A percentile compares a stretch with the other conserved stretches of the same genome.
phyloP scores from a whole-genome alignment of 2,797 vertebrate species.

The Falco columbarius region DNA sequence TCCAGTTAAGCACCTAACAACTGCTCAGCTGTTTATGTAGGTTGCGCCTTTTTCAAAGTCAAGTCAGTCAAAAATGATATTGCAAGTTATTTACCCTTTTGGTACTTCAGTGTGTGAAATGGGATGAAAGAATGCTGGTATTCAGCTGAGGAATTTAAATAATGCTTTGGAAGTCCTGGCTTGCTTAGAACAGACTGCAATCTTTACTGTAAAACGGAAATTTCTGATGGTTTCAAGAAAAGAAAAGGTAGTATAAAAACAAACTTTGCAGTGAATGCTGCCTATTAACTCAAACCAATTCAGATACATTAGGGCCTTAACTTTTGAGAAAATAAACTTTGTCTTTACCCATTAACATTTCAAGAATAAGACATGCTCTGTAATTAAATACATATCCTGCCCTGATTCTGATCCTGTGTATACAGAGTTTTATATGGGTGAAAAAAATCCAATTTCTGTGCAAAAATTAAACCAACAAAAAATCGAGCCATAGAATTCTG shows the following conservation, averaged over 20 bases:
- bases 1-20: conserved; percentile 49
- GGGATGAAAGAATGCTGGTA: conserved; percentile 75
- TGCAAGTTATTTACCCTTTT: conserved; percentile 83
- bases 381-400: background rate
- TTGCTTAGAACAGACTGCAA: conserved; percentile 41
- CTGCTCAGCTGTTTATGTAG: conserved; percentile 69
- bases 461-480: background rate
- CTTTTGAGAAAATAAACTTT: conserved; percentile 37
- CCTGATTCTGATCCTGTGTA: background rate
- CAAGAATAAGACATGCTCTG: background rate
- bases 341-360: conserved; percentile 13
- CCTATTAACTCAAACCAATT: conserved; percentile 30
- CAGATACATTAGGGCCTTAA: conserved; percentile 12
- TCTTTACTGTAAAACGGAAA: conserved; percentile 59
- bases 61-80: conserved; percentile 81
- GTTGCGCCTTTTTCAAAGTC: conserved; percentile 76
- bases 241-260: conserved; percentile 37
- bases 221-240: conserved; percentile 62
- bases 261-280: conserved; percentile 46
- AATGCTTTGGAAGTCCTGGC: conserved; percentile 69
- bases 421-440: background rate
- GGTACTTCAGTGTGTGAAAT: conserved; percentile 71
- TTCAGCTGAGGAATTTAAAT: conserved; percentile 77
- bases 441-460: background rate
- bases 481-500: background rate